Percentiles rank a stretch among this genome's conserved stretches.
phyloP scores from a whole-genome alignment of 92 coral and sea anemone species.

The Phenganax subtilis region DNA sequence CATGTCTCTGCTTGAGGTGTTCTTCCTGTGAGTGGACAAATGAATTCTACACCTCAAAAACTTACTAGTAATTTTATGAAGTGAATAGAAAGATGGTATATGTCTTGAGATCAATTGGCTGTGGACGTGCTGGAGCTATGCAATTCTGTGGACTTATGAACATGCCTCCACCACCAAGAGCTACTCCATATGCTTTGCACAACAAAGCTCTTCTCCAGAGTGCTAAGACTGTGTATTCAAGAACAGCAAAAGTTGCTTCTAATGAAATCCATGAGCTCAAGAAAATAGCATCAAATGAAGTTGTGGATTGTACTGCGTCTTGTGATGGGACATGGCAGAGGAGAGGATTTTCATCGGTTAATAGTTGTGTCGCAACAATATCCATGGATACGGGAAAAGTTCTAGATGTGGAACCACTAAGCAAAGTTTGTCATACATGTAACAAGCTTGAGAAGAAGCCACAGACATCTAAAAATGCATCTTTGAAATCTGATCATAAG shows the following conservation, averaged over 20 bases:
- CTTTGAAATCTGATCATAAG: too few species aligned
- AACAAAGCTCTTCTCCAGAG: too few species aligned
- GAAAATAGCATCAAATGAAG: not conserved
- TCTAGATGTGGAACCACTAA: constrained; percentile 44
- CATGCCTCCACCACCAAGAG: constrained; percentile 13
- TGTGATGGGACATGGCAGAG: constrained; percentile 61
- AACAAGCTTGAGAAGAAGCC: too few species aligned
- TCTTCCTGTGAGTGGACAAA: constrained; percentile 34
- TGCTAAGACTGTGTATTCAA: too few species aligned
- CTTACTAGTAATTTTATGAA: constrained; percentile 20
- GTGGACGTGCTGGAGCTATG: constrained; percentile 23
- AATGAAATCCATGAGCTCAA: constrained; percentile 28
- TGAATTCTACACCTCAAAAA: constrained; percentile 14
- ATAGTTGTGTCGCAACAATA: constrained; percentile 32
- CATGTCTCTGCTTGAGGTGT: constrained; percentile 10
- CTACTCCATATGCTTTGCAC: too few species aligned
- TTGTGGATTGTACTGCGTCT: constrained; percentile 44
- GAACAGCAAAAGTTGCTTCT: constrained; percentile 36
- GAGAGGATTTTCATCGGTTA: constrained; percentile 50
- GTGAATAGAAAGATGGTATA: constrained; percentile 24
- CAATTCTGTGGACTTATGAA: constrained; percentile 21
- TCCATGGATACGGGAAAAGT: constrained; percentile 47
- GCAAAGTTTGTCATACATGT: constrained; percentile 7
- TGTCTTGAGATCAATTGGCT: not conserved
- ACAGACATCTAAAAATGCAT: too few species aligned